Base-by-base conservation (phyloP, 2,888 invertebrate species). In the Athetis lepigone region DNA sequence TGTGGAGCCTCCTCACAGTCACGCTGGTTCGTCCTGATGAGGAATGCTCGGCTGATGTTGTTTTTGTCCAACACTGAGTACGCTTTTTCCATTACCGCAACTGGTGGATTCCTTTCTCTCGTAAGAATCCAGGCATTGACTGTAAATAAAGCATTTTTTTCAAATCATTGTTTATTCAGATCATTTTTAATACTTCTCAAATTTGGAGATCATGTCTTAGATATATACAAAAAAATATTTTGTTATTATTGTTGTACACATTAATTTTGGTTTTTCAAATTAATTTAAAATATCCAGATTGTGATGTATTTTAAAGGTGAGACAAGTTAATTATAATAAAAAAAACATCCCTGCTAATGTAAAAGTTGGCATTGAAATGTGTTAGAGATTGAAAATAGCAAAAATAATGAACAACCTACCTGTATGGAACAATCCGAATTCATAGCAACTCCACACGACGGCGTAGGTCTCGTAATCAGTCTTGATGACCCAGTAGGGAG, bases 381-480 rank as follows among this genome's bases (percentile, higher is more conserved):
- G 21, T n/a, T n/a, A n/a, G n/a, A n/a, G n/a, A n/a, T n/a, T n/a
- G n/a, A n/a, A n/a, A n/a, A n/a, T n/a, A n/a, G n/a, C n/a, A 19
- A 8, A 7, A 23, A 18, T 4, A 25, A 7, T 11, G 2, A n/a
- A 18, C 25, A n/a, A 89, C 93, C 92, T 77, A 96, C 96, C 88
- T 63, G 95, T 92, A 79, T 96, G 96, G 62, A 96, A 88, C 16
- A 96, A 75, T 50, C 95, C 95, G 55, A 96, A 87, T 56, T 92
- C 91, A 45, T 89, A 90, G 77, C 95, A 95, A 71, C 97, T 96
- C 97, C 97, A 97, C 33, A 97, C 95, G 0, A 97, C 96, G 0
- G 97, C 96, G 79, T 96, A 97, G 70, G 89, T 95, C 39, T 96
- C 96, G 83, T 97, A 97, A 88, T 97, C 97, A 0, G 97, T 97